A percentile compares a stretch with the other conserved stretches of the same genome.
These are phyloP conservation scores for Enteromius radiatus DNA, from an alignment of 2,797 vertebrate genomes.

Conservation along the genomic window DNA sequence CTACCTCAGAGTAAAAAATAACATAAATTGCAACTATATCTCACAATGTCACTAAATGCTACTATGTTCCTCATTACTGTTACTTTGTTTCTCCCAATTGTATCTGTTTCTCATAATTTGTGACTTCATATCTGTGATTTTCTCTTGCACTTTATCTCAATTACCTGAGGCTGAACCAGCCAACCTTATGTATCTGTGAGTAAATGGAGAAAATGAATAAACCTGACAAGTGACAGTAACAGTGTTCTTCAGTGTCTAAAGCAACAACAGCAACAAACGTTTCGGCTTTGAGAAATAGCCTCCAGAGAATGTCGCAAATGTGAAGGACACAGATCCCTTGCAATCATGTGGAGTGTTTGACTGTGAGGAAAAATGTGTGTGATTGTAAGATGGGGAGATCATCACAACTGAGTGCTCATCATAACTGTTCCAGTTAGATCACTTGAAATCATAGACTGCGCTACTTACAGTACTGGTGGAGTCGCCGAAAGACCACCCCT, in stretches of 20 bases:
- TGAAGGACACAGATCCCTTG: constrained; percentile 31
- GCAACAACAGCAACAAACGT: constrained; percentile 10
- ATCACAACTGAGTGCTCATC: constrained; percentile 30
- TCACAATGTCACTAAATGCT: not conserved
- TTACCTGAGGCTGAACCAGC: not conserved
- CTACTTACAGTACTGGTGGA: constrained; percentile 38
- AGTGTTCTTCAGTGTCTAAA: constrained; percentile 9
- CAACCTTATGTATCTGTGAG: not conserved
- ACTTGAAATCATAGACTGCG: constrained; percentile 40
- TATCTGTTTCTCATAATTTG: not conserved
- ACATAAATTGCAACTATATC: not conserved
- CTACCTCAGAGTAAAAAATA: not conserved
- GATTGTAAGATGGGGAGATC: constrained; percentile 24
- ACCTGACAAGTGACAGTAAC: not conserved
- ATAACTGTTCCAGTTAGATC: constrained; percentile 35
- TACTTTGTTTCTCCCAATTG: not conserved
- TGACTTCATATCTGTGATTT: not conserved
- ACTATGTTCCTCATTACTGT: not conserved
- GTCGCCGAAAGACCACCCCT: constrained; percentile 61
- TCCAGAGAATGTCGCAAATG: constrained; percentile 24
- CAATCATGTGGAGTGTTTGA: constrained; percentile 50
- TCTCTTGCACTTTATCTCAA: not conserved
- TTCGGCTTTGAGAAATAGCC: constrained; percentile 8
- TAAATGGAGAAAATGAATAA: not conserved
- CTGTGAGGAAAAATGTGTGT: constrained; percentile 35